Conservation (phyloP, 2,113 vertebrate species). For the Prionailurus viverrinus region DNA sequence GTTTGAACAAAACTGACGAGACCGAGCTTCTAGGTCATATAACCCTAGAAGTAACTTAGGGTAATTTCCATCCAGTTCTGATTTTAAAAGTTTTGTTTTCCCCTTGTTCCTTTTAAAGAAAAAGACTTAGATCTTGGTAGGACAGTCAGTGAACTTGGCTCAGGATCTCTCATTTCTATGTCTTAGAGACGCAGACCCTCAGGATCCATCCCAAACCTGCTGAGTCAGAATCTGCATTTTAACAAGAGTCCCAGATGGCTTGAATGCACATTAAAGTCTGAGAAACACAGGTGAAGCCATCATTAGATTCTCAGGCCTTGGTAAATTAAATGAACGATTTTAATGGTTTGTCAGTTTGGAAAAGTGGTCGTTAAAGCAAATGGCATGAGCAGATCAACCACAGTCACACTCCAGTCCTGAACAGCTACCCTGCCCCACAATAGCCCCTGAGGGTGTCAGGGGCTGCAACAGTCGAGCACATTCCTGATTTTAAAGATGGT, state of each 20-base stretch:
- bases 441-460: background rate
- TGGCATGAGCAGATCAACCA: background rate
- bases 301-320: background rate
- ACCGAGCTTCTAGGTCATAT: background rate
- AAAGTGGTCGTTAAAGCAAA: constrained; percentile 39
- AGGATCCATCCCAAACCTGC: background rate
- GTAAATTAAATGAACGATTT: constrained; percentile 11
- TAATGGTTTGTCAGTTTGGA: constrained; percentile 18
- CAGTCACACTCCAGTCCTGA: background rate
- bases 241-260: background rate
- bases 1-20: background rate
- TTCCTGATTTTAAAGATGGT: constrained; percentile 4
- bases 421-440: background rate
- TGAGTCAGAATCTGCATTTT: background rate
- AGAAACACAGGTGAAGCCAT: background rate
- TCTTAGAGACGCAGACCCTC: background rate
- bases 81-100: background rate
- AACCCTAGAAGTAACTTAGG: background rate
- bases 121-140: constrained; percentile 5
- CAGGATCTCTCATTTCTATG: background rate
- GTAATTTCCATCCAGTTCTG: background rate
- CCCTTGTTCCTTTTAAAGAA: background rate
- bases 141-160: background rate
- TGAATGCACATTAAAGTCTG: background rate
- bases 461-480: background rate